phyloP scores from a whole-genome alignment of 2,797 vertebrate genomes.

The Sparidentex hasta region DNA sequence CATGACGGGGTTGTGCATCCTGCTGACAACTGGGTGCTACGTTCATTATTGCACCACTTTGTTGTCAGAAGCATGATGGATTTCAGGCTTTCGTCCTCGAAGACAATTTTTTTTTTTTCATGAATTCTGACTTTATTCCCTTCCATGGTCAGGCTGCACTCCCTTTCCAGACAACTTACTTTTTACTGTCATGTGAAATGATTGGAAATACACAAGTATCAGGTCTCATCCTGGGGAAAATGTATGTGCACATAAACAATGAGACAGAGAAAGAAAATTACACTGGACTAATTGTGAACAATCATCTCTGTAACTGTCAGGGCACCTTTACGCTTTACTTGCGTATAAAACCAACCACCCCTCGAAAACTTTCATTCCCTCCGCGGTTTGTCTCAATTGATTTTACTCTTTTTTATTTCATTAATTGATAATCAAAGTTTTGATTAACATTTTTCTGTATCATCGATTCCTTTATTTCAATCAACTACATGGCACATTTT shows the following conservation, averaged over 20 bases:
- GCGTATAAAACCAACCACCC: too few relatives aligned
- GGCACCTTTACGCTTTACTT: too few relatives aligned
- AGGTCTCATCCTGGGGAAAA: slow-evolving; percentile 21
- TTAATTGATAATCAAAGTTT: too few relatives aligned
- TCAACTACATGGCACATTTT: too few relatives aligned
- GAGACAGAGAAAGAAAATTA: slow-evolving; percentile 16
- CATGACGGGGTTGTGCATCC: slow-evolving; percentile 54
- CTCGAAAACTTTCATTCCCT: too few relatives aligned
- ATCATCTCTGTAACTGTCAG: background rate
- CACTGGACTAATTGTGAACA: slow-evolving; percentile 28
- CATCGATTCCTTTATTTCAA: too few relatives aligned
- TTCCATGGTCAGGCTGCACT: slow-evolving; percentile 57
- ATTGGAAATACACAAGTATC: slow-evolving; percentile 34
- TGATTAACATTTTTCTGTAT: too few relatives aligned
- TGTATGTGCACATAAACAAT: background rate
- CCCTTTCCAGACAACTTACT: slow-evolving; percentile 37
- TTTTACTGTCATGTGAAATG: slow-evolving; percentile 17
- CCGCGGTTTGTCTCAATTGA: too few relatives aligned
- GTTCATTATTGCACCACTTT: slow-evolving; percentile 59
- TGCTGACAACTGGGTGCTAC: slow-evolving; percentile 62
- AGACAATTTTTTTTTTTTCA: slow-evolving; percentile 37
- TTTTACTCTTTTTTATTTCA: too few relatives aligned
- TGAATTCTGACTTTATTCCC: slow-evolving; percentile 22
- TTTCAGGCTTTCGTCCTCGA: slow-evolving; percentile 59
- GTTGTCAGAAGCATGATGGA: slow-evolving; percentile 62